phyloP scores from a whole-genome alignment of 2,888 invertebrate species.

The Alitta virens region DNA sequence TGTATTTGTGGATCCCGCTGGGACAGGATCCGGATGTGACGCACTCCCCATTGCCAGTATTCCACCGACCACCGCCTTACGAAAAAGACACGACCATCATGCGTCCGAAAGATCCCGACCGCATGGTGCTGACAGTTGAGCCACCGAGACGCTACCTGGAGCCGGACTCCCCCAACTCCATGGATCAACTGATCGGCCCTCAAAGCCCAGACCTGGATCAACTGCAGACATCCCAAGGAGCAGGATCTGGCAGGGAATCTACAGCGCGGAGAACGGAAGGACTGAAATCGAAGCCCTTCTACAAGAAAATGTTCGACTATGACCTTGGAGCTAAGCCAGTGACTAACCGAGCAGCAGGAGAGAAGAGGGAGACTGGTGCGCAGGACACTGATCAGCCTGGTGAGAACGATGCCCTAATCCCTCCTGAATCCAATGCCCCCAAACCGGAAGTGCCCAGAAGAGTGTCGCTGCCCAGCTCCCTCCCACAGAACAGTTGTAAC shows the following conservation, averaged over 20 bases:
- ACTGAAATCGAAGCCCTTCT: neutral
- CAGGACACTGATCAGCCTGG: neutral
- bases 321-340: neutral
- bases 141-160: slow-evolving; percentile 12
- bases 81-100: slow-evolving; percentile 20
- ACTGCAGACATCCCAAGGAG: neutral
- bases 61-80: slow-evolving; percentile 20
- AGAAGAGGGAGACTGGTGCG: neutral
- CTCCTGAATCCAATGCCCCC: neutral
- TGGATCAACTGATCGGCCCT: slow-evolving; percentile 18
- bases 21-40: slow-evolving; percentile 23
- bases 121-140: slow-evolving; percentile 22
- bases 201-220: slow-evolving; percentile 13
- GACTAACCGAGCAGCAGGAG: neutral
- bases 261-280: neutral
- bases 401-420: neutral
- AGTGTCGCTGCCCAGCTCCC: no score
- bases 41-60: slow-evolving; percentile 23
- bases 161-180: slow-evolving; percentile 19
- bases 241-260: no score
- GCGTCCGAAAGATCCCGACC: slow-evolving; percentile 18
- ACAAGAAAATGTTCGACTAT: slow-evolving; percentile 12
- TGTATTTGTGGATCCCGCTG: no score
- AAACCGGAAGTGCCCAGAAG: neutral
- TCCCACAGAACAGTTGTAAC: neutral